Base-by-base conservation (phyloP, 2,797 vertebrate genomes). In the Gymnoscopelus microlampas region DNA sequence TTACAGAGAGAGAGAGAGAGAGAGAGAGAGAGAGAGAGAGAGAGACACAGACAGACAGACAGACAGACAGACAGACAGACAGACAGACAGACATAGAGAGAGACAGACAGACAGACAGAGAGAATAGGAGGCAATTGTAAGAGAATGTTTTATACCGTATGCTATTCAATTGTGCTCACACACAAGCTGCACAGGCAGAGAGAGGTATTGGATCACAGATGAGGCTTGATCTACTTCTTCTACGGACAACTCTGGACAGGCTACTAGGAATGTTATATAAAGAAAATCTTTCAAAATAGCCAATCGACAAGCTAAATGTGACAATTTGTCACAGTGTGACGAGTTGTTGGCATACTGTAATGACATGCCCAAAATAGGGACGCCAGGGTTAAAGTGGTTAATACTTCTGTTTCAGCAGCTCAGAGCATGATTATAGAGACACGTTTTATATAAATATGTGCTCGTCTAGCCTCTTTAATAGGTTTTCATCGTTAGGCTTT, bases 151-250 rank as follows among this genome's bases (percentile, higher is more conserved):
- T 72, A 54, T 72, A 12, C 75, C 51, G 61, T 71, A 56, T 74
- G 76, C 44, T 9, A 68, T 73, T 78, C 60, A 70, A 70, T 70
- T 60, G 61, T 60, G 61, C 48, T 23, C 50, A 39, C 23, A 47
- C 12, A 47, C 35, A 69, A 44, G 23, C 32, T 54, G 63, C 39
- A 63, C 53, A 54, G 55, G 71, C 39, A 9, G 12, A 77, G 64
- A 24, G 19, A 72, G 70, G 59, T 74, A 66, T 64, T 66, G 69
- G 73, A 51, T 66, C 64, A 50, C 57, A 70, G 63, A 48, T 50
- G 70, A 55, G 73, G 47, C 64, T 64, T 57, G 50, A 59, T 26
- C 79, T 67, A 73, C 62, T 63, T 57, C 47, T 57, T 26, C 79
- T 68, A 74, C 13, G n/a, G 57, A 60, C 59, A 68, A 60, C 19